Evolutionary conservation across 1,140 invertebrate genomes (phyloP), one percentile per base, ranked within the genome.

Genomic region (Cydia amplana): DNA sequence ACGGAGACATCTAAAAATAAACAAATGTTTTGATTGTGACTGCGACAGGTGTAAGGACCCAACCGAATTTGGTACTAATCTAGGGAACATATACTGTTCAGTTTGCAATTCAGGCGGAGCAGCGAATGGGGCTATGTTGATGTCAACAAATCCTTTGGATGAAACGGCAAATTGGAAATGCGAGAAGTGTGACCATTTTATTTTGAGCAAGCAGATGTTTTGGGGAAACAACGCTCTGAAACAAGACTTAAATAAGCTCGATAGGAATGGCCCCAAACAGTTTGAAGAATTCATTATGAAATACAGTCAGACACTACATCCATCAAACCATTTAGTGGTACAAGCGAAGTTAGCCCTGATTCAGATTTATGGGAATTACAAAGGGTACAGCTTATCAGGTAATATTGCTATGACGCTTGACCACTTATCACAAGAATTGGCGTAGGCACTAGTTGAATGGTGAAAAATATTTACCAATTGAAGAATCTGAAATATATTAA

Each of bases 1-100:
- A 75, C 89, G 95, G 75, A 87, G 91, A 76, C 94, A 96, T 91
- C 87, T 96, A 2, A 92, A 91, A 78, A 89, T 88, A 55, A 93
- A 88, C n/a, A 96, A 96, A 88, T 96, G 94, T 81, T 96, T 96
- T 78, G 91, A 94, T 70, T 96, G 95, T 82, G 84, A 87, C 16
- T 96, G 95, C 72, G 78, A 87, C n/a, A 88, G 95, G 73, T 96
- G 95, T 78, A 83, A 75, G 36, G 95, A 96, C 90, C 94, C 94
- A 36, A 95, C 95, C 4, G 95, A 96, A 83, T 83, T 95, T 70
- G 93, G 93, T 7, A 95, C 94, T 23, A 94, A 94, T 92, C 87
- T 95, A 0, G 95, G 95, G n/a, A 93, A 94, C 3, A 94, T 95
- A 36, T 93, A 94, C 40, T 96, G 95, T 79, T 92, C 91, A 7